phyloP scores from a whole-genome alignment of 1,140 invertebrate genomes.

The Drosophila lini region DNA sequence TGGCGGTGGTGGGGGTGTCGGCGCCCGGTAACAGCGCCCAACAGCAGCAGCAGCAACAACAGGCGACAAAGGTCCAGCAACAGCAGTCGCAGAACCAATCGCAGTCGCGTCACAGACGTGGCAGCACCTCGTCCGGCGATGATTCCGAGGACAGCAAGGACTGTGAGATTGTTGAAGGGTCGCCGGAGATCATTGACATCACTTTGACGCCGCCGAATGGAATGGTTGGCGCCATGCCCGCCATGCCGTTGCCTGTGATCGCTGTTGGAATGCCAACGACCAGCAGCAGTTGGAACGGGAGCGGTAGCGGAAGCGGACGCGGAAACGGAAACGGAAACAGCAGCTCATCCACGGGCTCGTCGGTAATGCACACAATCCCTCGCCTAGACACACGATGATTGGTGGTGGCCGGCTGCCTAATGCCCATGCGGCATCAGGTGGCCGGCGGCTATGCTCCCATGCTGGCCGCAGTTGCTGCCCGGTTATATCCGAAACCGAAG shows the following conservation, averaged over 20 bases:
- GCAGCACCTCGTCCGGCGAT: conserved; percentile 82
- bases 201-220: conserved; percentile 66
- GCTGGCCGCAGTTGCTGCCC: conserved; percentile 73
- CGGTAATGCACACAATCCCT: conserved; percentile 81
- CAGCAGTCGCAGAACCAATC: conserved; percentile 32
- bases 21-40: conserved; percentile 7
- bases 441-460: conserved; percentile 66
- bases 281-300: conserved; percentile 30
- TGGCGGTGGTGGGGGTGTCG: conserved; percentile 26
- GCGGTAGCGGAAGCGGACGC: conserved; percentile 7
- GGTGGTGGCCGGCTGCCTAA: conserved; percentile 80
- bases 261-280: conserved; percentile 24
- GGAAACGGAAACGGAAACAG: conserved; percentile 39
- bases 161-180: conserved; percentile 63
- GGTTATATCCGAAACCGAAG: conserved; percentile 42
- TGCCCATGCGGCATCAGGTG: conserved; percentile 68
- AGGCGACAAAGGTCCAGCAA: conserved; percentile 14
- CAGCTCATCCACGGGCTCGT: conserved; percentile 69
- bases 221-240: conserved; percentile 34
- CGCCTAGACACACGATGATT: conserved; percentile 83
- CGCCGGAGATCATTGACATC: conserved; percentile 62
- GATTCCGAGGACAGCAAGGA: conserved; percentile 84
- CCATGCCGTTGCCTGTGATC: conserved; percentile 36
- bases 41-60: conserved; percentile 43
- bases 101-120: conserved; percentile 65